Conservation (phyloP, 2,113 vertebrate genomes). For the Mesocricetus auratus region DNA sequence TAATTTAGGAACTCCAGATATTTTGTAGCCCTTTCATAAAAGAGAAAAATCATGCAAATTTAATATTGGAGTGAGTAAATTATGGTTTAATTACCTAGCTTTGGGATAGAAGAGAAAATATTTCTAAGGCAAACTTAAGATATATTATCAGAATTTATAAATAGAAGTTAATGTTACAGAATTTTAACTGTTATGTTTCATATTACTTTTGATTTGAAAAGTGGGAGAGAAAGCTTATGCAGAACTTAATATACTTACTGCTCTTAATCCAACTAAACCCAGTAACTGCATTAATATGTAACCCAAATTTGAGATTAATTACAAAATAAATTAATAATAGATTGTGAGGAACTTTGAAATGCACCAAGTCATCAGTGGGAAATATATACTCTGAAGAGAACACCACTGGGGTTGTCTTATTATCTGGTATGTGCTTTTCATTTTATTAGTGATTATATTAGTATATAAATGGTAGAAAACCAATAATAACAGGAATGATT, state of each 20-base stretch:
- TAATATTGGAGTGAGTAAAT: not conserved
- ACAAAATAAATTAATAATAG: not conserved
- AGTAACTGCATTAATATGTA: not conserved
- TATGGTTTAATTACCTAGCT: not conserved
- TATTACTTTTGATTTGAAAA: not conserved
- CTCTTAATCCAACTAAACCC: not conserved
- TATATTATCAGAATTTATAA: not conserved
- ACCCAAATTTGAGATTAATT: not conserved
- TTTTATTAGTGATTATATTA: slow-evolving; percentile 23
- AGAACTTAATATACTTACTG: not conserved
- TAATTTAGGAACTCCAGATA: not conserved
- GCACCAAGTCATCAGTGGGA: not conserved
- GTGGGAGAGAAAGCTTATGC: not conserved
- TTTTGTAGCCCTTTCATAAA: not conserved
- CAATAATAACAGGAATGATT: slow-evolving; percentile 21
- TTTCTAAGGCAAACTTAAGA: slow-evolving; percentile 22
- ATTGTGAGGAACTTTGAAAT: not conserved
- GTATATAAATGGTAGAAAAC: not conserved
- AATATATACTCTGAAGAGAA: not conserved
- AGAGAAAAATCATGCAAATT: not conserved
- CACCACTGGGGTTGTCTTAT: not conserved
- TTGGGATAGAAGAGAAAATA: not conserved
- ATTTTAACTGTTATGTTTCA: not conserved
- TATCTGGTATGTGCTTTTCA: not conserved
- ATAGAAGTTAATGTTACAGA: not conserved